Evolutionary conservation across 2,113 vertebrate species (phyloP).

Genomic region (Clinocottus analis): DNA sequence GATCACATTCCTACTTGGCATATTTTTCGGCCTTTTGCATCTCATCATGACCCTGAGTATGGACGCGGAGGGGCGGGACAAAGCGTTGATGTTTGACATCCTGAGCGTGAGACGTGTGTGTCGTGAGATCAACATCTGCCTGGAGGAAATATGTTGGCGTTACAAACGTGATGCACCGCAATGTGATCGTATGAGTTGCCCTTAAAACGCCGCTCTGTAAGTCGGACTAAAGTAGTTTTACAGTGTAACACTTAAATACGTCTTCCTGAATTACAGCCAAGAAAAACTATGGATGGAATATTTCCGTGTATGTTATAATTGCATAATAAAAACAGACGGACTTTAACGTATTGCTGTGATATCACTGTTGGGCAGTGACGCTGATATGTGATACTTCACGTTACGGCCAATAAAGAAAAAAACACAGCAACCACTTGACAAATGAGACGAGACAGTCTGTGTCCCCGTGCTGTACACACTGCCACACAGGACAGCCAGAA

Average conservation of each 20-base stretch:
- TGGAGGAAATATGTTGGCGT: not conserved
- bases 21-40: no score
- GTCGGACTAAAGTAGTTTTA: not conserved
- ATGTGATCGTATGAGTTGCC: not conserved
- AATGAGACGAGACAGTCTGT: slow-evolving; percentile 54
- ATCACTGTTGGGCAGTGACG: not conserved
- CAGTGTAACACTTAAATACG: not conserved
- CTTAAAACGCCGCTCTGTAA: not conserved
- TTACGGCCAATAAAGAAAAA: not conserved
- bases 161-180: no score
- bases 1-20: no score
- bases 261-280: not conserved
- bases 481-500: slow-evolving; percentile 32
- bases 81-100: no score
- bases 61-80: no score
- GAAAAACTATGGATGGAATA: not conserved
- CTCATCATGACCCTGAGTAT: no score
- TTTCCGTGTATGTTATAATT: no score
- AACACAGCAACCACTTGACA: slow-evolving; percentile 27
- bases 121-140: not conserved
- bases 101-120: no score
- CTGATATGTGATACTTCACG: slow-evolving; percentile 22
- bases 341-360: not conserved
- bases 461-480: slow-evolving; percentile 25
- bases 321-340: no score